phyloP scores from a whole-genome alignment of 1,140 invertebrate species.

The Calycopis cecrops region DNA sequence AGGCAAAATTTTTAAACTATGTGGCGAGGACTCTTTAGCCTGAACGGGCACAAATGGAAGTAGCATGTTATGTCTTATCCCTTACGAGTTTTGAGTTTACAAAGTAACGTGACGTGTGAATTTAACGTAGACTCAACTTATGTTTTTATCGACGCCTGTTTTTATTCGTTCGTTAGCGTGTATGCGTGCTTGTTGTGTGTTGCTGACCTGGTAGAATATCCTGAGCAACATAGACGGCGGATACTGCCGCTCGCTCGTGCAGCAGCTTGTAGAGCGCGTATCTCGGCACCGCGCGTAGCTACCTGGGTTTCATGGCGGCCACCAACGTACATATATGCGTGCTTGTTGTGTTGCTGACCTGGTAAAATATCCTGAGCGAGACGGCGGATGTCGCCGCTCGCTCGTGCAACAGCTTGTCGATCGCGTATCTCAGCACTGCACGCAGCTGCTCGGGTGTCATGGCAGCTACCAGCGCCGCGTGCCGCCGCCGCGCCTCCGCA shows the following conservation, averaged over 20 bases:
- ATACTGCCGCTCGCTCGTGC: conserved; percentile 71
- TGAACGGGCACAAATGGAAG: no score
- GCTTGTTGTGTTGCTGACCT: conserved; percentile 59
- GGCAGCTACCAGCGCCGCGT: conserved; percentile 67
- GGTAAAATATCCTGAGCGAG: conserved; percentile 85
- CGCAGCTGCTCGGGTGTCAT: conserved; percentile 78
- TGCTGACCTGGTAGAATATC: conserved; percentile 82
- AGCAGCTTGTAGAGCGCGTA: conserved; percentile 85
- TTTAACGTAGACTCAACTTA: no score
- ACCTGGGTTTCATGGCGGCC: conserved; percentile 74
- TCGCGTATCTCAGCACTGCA: conserved; percentile 83
- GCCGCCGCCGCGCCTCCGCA: conserved; percentile 75
- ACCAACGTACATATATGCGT: conserved; percentile 78
- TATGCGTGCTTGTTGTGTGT: conserved; percentile 68
- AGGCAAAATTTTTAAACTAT: no score
- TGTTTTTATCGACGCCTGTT: no score
- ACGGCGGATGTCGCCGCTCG: conserved; percentile 77
- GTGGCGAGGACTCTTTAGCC: no score
- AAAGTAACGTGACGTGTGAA: no score
- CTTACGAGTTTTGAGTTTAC: no score
- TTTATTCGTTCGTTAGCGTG: no score
- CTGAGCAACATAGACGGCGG: conserved; percentile 81
- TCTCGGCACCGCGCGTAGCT: conserved; percentile 81
- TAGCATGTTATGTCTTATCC: no score
- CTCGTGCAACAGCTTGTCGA: conserved; percentile 81